Evolutionary conservation across 2,797 vertebrate species (phyloP), one percentile per base, ranked within the genome.

Genomic region (Brachyrhaphis roseni): DNA sequence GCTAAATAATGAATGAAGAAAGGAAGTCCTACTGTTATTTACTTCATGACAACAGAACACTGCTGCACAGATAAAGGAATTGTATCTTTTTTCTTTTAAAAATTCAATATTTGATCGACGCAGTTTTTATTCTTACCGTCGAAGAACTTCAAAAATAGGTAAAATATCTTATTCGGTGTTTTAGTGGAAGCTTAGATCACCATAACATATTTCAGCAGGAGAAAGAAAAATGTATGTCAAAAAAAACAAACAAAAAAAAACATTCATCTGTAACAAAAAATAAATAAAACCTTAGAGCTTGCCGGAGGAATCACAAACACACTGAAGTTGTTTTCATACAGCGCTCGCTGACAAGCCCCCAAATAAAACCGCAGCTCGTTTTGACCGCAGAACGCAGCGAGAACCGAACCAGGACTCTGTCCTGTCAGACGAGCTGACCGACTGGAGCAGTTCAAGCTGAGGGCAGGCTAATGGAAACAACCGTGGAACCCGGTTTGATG

Each of bases 401-500:
- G 78, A 7, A 34, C 86, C 85, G 81, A 83, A 88, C 89, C 81
- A 88, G 34, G 83, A 87, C 76, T 85, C 62, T 75, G 83, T 81
- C 78, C 62, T 75, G 83, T 81, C 78, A 78, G 87, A 91, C 76
- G 79, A 86, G 83, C 71, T 83, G 84, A 87, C 83, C 47, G 15
- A 79, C 76, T 82, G 84, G 80, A 85, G 51, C 83, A 89, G 71
- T 78, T 85, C 84, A 82, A 86, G 80, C 90, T 0, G 62, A 86
- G 85, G 89, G 83, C 86, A 79, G 84, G 71, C 89, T 89, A 88
- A 90, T 84, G 80, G 82, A 83, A 89, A 91, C 90, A 90, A 89
- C 87, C 82, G 76, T 26, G 83, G 76, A 87, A 88, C 55, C 84
- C 74, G 4, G 72, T 81, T 87, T 79, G 91, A 93, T 91, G 92